Evolutionary conservation across 2,113 vertebrate species (phyloP).

Genomic region (Pimephales promelas): DNA sequence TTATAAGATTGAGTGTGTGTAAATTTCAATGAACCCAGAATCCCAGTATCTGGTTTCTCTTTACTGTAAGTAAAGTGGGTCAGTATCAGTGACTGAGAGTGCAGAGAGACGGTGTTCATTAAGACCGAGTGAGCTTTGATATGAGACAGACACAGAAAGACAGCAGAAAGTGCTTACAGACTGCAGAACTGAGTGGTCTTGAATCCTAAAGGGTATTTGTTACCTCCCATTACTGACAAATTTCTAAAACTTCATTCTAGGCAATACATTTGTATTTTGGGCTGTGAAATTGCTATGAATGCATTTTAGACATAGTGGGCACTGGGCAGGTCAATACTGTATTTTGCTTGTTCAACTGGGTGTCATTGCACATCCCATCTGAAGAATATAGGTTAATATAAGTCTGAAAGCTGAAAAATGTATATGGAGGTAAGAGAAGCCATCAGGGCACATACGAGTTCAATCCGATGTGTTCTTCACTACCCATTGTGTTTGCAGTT

Average conservation of each 20-base stretch:
- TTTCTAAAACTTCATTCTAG: not conserved
- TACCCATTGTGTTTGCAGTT: not conserved
- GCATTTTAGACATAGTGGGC: not conserved
- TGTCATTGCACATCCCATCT: not conserved
- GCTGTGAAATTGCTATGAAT: not conserved
- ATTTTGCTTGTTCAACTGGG: not conserved
- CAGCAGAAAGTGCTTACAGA: not conserved
- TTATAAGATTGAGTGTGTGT: not conserved
- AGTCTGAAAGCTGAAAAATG: not conserved
- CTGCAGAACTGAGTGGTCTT: not conserved
- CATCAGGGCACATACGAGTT: no score
- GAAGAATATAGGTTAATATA: not conserved
- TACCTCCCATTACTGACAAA: not conserved
- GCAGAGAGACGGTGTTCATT: not conserved
- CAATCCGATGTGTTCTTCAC: not conserved
- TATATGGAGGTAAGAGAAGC: no score
- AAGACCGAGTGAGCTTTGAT: slow-evolving; percentile 21
- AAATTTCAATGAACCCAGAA: not conserved
- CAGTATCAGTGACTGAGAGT: not conserved
- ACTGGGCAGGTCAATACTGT: not conserved
- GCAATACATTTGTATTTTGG: not conserved
- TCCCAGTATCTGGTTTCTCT: slow-evolving; percentile 15
- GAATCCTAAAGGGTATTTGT: not conserved
- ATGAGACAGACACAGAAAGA: slow-evolving; percentile 6
- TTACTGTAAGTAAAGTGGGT: slow-evolving; percentile 6